Base-by-base conservation (phyloP, 2,888 invertebrate genomes). In the Heliconius ethilla region DNA sequence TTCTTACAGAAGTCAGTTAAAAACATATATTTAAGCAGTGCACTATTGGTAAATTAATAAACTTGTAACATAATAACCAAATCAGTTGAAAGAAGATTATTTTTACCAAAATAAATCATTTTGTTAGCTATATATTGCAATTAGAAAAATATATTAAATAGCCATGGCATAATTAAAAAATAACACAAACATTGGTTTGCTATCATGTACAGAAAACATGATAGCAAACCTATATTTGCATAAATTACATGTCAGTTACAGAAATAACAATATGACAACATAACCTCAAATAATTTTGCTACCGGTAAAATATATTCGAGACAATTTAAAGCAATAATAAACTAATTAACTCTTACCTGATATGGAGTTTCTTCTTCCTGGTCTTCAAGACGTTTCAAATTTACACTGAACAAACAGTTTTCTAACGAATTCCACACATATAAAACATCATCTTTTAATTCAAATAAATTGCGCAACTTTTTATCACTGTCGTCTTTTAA, bases 361-460 rank as follows among this genome's bases (percentile, higher is more conserved):
- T 96, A 96, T 40, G 93, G 90, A 67, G 95, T 92, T 77, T 95
- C 93, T 77, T 95, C 94, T 51, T 88, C 90, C 82, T 91, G 86
- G 85, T 91, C 91, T 86, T 95, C 89, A 85, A 94, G 84, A 87
- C 92, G 87, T 87, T 91, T 94, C 81, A 96, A 83, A 87, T 96
- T 96, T 81, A 96, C 89, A 79, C 96, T 94, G 83, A 96, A 91
- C 80, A 97, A 93, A 88, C 96, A 96, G 86, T 95, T 95, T 87
- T 96, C 96, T 78, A 94, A 89, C 2, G 95, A 93, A 86, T 96
- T 95, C 97, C 97, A 97, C 83, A 95, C 94, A 85, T 96, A 97
- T 77, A 97, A 89, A 83, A 96, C 95, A 88, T 96, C 96, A 83
- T 96, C 96, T 79, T 95, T 95, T 76, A 96, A 94, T 83, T 95